Evolutionary conservation across 2,113 vertebrate genomes (phyloP).

Genomic region (Genyomyrus donnyi): DNA sequence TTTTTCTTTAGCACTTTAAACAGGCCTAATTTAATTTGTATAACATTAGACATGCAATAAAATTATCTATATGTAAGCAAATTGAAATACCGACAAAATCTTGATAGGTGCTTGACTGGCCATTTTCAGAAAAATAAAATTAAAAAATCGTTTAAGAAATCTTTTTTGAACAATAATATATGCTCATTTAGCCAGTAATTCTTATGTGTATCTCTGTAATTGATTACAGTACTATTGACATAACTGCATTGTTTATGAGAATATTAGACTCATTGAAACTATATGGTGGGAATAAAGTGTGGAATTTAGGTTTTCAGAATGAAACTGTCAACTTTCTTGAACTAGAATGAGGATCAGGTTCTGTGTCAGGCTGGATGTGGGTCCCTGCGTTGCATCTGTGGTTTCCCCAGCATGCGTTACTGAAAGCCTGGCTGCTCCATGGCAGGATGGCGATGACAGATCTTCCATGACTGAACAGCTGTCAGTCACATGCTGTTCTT

Average conservation of each 20-base stretch:
- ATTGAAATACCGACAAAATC: background rate
- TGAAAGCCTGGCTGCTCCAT: background rate
- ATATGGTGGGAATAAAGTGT: background rate
- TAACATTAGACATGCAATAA: background rate
- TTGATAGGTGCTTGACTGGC: background rate
- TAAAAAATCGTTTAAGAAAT: background rate
- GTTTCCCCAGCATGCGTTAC: background rate
- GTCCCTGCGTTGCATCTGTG: background rate
- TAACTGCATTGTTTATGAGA: background rate
- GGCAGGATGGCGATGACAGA: background rate
- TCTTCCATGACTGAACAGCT: background rate
- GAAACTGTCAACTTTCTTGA: background rate
- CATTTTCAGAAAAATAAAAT: background rate
- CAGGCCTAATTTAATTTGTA: background rate
- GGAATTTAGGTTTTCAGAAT: background rate
- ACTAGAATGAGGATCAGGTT: background rate
- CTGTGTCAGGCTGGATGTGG: background rate
- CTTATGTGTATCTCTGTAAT: background rate
- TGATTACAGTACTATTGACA: background rate
- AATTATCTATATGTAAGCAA: background rate
- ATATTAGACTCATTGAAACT: background rate
- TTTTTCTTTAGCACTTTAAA: background rate
- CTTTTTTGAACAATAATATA: background rate
- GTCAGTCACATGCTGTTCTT: background rate
- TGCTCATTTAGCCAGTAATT: background rate